phyloP scores from a whole-genome alignment of 2,113 vertebrate species.

The Eulemur rufifrons region DNA sequence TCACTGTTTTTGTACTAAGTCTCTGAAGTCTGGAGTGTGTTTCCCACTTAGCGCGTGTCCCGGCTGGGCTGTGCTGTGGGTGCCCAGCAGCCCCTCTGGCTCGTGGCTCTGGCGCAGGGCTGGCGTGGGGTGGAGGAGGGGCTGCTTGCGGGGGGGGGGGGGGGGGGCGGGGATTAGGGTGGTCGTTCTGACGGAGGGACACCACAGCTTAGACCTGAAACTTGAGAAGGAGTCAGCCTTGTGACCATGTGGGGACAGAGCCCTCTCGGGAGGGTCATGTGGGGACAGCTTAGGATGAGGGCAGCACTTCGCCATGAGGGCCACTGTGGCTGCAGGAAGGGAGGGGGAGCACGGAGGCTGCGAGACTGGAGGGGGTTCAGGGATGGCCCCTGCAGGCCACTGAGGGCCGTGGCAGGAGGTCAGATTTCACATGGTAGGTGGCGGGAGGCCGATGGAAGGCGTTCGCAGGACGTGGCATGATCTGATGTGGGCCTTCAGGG shows the following conservation, averaged over 20 bases:
- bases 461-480: neutral
- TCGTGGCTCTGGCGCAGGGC: neutral
- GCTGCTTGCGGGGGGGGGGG: rapidly evolving
- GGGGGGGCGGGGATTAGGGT: neutral
- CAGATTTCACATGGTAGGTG: neutral
- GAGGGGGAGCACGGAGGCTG: neutral
- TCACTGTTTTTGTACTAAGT: no score
- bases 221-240: neutral
- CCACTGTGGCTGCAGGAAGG: neutral
- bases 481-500: neutral
- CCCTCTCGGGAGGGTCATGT: neutral
- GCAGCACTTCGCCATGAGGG: neutral
- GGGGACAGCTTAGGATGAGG: neutral
- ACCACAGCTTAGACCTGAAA: neutral
- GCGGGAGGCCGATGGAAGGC: neutral
- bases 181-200: neutral
- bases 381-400: neutral
- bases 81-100: neutral
- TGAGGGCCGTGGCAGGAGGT: neutral
- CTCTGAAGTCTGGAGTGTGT: neutral
- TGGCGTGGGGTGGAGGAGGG: neutral
- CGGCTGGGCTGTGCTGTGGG: neutral
- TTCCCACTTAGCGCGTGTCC: rapidly evolving
- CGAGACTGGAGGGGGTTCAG: neutral
- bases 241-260: neutral